Conservation (phyloP, 2,888 invertebrate genomes). For the Apamea epomidion region DNA sequence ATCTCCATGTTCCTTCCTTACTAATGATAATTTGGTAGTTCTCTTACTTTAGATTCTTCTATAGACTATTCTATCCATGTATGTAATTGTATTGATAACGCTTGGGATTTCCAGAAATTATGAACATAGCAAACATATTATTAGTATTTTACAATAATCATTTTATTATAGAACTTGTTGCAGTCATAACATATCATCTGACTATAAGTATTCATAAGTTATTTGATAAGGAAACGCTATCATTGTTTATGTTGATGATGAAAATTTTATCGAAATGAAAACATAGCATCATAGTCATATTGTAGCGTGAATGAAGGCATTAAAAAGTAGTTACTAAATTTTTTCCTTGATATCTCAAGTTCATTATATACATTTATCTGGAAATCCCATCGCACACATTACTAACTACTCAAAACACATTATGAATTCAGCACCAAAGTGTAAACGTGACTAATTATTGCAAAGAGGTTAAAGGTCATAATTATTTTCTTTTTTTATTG, state of each 20-base stretch:
- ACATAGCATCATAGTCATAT: not conserved
- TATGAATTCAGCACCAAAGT: slow-evolving; percentile 69
- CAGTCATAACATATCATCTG: not conserved
- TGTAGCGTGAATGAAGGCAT: not conserved
- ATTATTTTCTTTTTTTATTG: slow-evolving; percentile 45
- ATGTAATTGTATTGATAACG: slow-evolving; percentile 31
- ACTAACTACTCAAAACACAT: slow-evolving; percentile 63
- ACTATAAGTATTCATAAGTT: not conserved
- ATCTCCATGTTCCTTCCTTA: not conserved
- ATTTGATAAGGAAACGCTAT: not conserved
- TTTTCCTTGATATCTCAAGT: slow-evolving; percentile 12
- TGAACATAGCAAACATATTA: not conserved
- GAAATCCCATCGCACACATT: slow-evolving; percentile 52
- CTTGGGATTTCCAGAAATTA: slow-evolving; percentile 44
- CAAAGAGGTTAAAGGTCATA: slow-evolving; percentile 60
- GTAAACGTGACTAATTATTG: slow-evolving; percentile 66
- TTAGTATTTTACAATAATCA: not conserved
- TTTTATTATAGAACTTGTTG: not conserved
- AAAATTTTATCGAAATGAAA: not conserved
- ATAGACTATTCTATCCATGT: slow-evolving; percentile 42
- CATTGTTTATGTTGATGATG: not conserved
- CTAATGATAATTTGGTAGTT: slow-evolving; percentile 56
- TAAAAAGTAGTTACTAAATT: not conserved
- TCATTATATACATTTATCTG: slow-evolving; percentile 10
- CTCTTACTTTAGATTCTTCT: slow-evolving; percentile 34